Conservation (phyloP, 2,797 vertebrate species). For the Adrianichthys oophorus region DNA sequence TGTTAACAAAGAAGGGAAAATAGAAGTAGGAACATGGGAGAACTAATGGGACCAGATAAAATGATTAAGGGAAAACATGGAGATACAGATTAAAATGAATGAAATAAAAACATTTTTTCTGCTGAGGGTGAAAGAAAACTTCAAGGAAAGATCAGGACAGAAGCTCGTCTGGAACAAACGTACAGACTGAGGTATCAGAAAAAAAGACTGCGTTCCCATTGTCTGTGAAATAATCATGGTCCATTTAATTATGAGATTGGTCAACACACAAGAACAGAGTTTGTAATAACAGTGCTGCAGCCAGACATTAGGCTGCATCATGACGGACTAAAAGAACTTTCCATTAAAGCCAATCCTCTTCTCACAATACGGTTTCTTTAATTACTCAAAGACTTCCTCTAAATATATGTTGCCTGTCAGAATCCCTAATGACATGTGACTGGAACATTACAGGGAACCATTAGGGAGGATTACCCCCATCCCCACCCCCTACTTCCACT, state of each 20-base stretch:
- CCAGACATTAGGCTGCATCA: constrained; percentile 49
- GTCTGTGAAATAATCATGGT: constrained; percentile 48
- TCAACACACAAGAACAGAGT: constrained; percentile 30
- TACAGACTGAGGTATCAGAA: constrained; percentile 18
- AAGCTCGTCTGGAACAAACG: constrained; percentile 37
- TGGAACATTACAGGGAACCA: constrained; percentile 61
- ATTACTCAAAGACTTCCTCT: constrained; percentile 70
- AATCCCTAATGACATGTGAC: constrained; percentile 65
- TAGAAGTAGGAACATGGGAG: constrained; percentile 9
- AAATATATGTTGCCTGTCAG: constrained; percentile 64
- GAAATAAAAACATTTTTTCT: too few relatives aligned
- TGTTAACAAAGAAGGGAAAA: constrained; percentile 24
- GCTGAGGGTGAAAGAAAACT: constrained; percentile 5
- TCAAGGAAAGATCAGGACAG: constrained; percentile 25
- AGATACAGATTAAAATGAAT: too few relatives aligned
- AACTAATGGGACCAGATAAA: constrained; percentile 21
- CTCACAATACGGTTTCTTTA: constrained; percentile 63
- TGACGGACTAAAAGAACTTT: constrained; percentile 57
- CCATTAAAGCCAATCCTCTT: constrained; percentile 51
- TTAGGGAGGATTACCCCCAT: constrained; percentile 53
- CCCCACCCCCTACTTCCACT: constrained; percentile 33
- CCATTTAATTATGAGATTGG: constrained; percentile 53
- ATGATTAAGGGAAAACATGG: not conserved
- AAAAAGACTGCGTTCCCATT: constrained; percentile 34
- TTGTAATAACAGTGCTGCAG: constrained; percentile 54